Evolutionary conservation across 1,140 invertebrate genomes (phyloP).

Genomic region (Musca domestica): DNA sequence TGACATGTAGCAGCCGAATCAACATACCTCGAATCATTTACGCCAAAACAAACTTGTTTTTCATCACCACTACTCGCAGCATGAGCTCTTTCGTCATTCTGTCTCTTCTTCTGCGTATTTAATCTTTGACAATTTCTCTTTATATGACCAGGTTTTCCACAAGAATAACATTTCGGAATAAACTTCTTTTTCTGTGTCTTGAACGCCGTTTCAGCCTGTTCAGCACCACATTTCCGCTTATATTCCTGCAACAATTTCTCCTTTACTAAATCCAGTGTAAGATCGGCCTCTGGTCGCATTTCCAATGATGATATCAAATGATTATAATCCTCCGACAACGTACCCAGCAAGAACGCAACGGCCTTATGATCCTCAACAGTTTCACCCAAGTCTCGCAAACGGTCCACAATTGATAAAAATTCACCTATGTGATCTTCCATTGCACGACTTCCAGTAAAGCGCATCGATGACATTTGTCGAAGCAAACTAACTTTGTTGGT

Average conservation of each 20-base stretch:
- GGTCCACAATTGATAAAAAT: constrained; percentile 32
- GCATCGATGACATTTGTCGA: background rate
- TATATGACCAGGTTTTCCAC: constrained; percentile 7
- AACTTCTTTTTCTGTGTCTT: constrained; percentile 3
- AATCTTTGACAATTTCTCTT: background rate
- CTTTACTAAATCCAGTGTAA: constrained; percentile 31
- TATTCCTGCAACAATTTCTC: no score
- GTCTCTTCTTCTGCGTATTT: background rate
- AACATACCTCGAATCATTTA: background rate
- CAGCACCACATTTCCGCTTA: background rate
- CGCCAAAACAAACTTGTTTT: constrained; percentile 10
- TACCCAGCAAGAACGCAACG: constrained; percentile 32
- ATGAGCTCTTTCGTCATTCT: background rate
- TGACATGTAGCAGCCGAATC: constrained; percentile 15
- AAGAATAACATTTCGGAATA: background rate
- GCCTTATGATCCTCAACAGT: constrained; percentile 33
- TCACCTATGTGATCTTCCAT: no score
- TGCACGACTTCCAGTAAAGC: background rate
- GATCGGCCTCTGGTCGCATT: constrained; percentile 32
- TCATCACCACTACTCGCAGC: background rate
- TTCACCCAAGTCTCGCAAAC: constrained; percentile 30
- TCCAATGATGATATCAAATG: constrained; percentile 33
- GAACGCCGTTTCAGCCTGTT: background rate
- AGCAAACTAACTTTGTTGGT: no score
- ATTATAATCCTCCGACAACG: constrained; percentile 33